Conservation (phyloP, 2,797 vertebrate species). For the Galaxias olidus region DNA sequence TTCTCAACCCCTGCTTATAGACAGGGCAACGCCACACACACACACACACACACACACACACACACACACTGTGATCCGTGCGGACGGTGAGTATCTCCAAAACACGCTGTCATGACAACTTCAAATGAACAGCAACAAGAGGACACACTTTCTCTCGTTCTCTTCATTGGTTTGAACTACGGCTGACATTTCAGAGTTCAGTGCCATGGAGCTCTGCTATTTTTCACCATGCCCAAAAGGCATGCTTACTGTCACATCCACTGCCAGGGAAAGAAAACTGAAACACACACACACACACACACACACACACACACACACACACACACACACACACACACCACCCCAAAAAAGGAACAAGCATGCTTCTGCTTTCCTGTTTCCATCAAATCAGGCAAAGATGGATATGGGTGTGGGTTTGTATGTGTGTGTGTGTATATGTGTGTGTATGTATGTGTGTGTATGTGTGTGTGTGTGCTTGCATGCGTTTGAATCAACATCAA, state of each 20-base stretch:
- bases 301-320: conserved; percentile 9
- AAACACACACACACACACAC: background rate
- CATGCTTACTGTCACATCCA: conserved; percentile 39
- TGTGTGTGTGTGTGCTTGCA: background rate
- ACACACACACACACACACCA: background rate
- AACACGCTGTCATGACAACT: conserved; percentile 38
- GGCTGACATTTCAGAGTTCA: conserved; percentile 33
- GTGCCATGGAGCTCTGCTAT: conserved; percentile 22
- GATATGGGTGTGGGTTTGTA: background rate
- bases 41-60: no score
- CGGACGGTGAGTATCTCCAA: conserved; percentile 35
- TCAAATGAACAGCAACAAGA: conserved; percentile 25
- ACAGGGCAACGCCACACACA: conserved; percentile 15
- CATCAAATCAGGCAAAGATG: background rate
- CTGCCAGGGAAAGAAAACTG: background rate
- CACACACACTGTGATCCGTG: conserved; percentile 30
- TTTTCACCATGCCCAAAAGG: conserved; percentile 13
- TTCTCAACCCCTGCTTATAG: background rate
- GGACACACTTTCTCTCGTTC: conserved; percentile 35
- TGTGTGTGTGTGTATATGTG: background rate
- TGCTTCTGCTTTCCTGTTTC: background rate
- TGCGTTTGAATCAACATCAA: background rate
- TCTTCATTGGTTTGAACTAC: conserved; percentile 25
- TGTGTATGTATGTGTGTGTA: background rate
- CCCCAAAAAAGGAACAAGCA: background rate